Evolutionary conservation across 2,113 vertebrate genomes (phyloP).

Genomic region (Anoura caudifer): DNA sequence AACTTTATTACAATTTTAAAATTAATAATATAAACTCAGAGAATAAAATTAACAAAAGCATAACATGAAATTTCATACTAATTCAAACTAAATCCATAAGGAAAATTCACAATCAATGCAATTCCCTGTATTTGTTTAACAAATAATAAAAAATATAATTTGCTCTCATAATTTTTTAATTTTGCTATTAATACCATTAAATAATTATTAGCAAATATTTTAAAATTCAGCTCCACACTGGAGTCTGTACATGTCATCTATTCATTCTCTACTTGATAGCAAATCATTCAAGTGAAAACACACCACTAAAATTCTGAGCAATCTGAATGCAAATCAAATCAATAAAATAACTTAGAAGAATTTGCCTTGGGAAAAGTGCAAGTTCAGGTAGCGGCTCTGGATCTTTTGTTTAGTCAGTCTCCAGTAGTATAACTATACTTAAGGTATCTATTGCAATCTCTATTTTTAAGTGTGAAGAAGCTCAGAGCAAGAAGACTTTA

Average conservation of each 20-base stretch:
- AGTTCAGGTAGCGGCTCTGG: conserved; percentile 34
- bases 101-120: conserved; percentile 23
- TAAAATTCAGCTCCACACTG: conserved; percentile 57
- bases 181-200: conserved; percentile 39
- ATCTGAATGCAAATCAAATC: conserved; percentile 77
- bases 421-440: conserved; percentile 17
- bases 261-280: conserved; percentile 71
- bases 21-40: conserved; percentile 53
- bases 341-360: conserved; percentile 71
- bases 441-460: conserved; percentile 17
- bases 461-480: conserved; percentile 53
- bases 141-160: conserved; percentile 20
- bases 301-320: conserved; percentile 59
- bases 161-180: background rate
- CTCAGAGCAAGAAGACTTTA: conserved; percentile 10
- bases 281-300: conserved; percentile 73
- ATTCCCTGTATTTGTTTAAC: conserved; percentile 40
- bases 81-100: conserved; percentile 45
- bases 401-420: conserved; percentile 36
- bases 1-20: conserved; percentile 20
- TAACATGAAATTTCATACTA: conserved; percentile 32
- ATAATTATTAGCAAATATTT: conserved; percentile 53
- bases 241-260: conserved; percentile 43
- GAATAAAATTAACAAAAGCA: conserved; percentile 52
- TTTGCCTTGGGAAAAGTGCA: conserved; percentile 67